Percentiles rank a stretch among this genome's conserved stretches.
Evolutionary conservation across 2,113 vertebrate species (phyloP).

Genomic region (Octodon degus): DNA sequence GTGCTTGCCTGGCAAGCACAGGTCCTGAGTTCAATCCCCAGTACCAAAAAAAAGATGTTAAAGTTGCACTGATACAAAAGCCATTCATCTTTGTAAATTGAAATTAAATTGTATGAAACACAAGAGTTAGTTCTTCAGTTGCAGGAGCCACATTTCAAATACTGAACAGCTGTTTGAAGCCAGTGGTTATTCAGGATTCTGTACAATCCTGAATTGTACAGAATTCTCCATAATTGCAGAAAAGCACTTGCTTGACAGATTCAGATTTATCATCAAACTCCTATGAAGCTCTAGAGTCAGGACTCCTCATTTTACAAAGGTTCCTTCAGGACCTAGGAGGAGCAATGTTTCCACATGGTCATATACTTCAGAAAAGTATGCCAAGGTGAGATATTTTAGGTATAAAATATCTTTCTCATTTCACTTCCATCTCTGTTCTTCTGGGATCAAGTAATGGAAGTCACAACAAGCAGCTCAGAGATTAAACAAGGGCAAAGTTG

Average conservation of each 20-base stretch:
- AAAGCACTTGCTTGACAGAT: neutral
- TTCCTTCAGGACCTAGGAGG: neutral
- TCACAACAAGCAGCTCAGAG: neutral
- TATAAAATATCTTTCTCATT: neutral
- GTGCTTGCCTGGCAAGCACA: too few species aligned
- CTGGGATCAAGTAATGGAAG: too few species aligned
- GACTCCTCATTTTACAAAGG: neutral
- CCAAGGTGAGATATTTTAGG: neutral
- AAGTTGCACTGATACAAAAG: neutral
- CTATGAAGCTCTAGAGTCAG: neutral
- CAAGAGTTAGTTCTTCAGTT: neutral
- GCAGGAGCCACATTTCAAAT: neutral
- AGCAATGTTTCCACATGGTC: neutral
- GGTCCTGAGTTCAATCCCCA: too few species aligned
- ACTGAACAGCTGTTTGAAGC: neutral
- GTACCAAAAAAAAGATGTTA: neutral
- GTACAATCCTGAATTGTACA: too few species aligned
- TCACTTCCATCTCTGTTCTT: too few species aligned
- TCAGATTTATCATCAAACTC: neutral
- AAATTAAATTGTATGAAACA: neutral
- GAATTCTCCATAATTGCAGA: neutral
- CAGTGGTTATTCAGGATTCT: neutral
- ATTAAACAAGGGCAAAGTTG: neutral
- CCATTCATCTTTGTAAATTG: neutral
- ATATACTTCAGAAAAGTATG: neutral